Base-by-base conservation (phyloP, 2,888 invertebrate species). In the Tillus elongatus region DNA sequence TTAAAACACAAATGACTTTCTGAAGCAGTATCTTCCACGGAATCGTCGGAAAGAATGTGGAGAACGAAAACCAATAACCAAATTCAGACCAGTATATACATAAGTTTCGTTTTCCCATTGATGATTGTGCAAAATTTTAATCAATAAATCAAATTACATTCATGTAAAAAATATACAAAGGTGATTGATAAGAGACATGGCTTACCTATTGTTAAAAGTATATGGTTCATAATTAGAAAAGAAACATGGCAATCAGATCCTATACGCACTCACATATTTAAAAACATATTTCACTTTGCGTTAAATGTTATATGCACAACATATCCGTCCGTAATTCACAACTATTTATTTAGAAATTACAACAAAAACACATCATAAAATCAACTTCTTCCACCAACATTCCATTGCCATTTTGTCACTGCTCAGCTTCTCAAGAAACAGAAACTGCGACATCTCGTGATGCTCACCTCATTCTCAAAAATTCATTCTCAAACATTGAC, bases 381-480 rank as follows among this genome's bases (percentile, higher is more conserved):
- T 59, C 57, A 51, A 56, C 50, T 54, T 55, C 54, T 55, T 56
- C 46, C 55, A 54, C 54, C 61, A 57, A 62, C 64, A 65, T 63
- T 64, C 63, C 63, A 61, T 63, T 65, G 66, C 66, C 66, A 66
- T 66, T 64, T 66, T 66, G 65, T 66, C 64, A 64, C 63, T 63
- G 49, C 49, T 50, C 53, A 53, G 56, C 57, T 53, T 52, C 53
- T 45, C 48, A n/a, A 19, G n/a, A n/a, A n/a, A 8, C 24, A 19
- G 24, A 19, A n/a, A 6, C 24, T 6, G 24, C 24, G 24, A 6
- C 24, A 19, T 19, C 24, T 19, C 6, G 24, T n/a, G 6, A n/a
- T 6, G n/a, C 24, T 19, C 24, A 19, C 24, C 24, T 19, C n/a
- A n/a, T n/a, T n/a, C n/a, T n/a, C n/a, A n/a, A n/a, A n/a, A n/a